phyloP scores from a whole-genome alignment of 2,888 invertebrate genomes.

The Eupsilia transversa region DNA sequence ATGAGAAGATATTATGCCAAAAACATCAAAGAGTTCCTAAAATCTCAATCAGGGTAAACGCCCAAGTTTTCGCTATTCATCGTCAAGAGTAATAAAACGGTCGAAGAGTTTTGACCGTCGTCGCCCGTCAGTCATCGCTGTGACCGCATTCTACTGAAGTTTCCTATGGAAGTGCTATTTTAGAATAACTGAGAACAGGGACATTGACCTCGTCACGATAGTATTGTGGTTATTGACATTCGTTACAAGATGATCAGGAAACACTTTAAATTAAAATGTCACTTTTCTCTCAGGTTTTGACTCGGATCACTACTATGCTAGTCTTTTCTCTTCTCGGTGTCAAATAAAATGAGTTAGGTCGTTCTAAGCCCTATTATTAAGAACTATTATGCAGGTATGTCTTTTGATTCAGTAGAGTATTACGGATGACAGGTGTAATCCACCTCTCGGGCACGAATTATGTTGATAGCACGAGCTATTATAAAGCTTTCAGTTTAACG shows the following conservation, averaged over 20 bases:
- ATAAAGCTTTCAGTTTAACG: neutral
- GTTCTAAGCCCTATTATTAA: neutral
- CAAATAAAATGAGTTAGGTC: neutral
- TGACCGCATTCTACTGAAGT: slow-evolving; percentile 69
- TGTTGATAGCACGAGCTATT: neutral
- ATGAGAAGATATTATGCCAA: slow-evolving; percentile 1
- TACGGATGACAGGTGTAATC: neutral
- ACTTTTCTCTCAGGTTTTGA: neutral
- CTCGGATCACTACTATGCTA: neutral
- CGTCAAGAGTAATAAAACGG: slow-evolving; percentile 38
- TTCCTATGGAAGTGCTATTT: slow-evolving; percentile 67
- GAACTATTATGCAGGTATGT: neutral
- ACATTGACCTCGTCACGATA: slow-evolving; percentile 71
- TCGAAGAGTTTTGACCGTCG: slow-evolving; percentile 55
- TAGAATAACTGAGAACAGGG: slow-evolving; percentile 66
- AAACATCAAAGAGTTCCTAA: slow-evolving; percentile 29
- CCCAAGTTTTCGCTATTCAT: slow-evolving; percentile 45
- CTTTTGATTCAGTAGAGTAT: neutral
- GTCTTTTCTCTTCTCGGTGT: neutral
- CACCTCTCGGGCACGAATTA: neutral
- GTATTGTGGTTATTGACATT: slow-evolving; percentile 54
- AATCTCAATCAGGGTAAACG: slow-evolving; percentile 41
- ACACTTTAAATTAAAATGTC: neutral
- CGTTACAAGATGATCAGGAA: slow-evolving; percentile 3
- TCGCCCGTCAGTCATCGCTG: slow-evolving; percentile 60